Percentiles rank a stretch among this genome's conserved stretches.
Evolutionary conservation across 2,797 vertebrate genomes (phyloP).

Genomic region (Sebastolobus alascanus): DNA sequence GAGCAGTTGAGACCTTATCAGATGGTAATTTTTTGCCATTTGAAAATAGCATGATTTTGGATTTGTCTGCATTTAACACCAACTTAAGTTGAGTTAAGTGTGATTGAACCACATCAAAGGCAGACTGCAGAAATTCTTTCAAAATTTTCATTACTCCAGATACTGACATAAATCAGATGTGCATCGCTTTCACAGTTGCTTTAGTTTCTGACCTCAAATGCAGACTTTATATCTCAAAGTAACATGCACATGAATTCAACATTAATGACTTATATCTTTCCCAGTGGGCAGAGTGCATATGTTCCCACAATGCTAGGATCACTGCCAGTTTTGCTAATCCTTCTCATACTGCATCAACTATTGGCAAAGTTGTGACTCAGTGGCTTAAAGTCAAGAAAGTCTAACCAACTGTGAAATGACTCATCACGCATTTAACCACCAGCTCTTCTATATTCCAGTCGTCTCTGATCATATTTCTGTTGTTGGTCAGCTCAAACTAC

Average conservation of each 20-base stretch:
- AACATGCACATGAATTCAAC: slow-evolving; percentile 2
- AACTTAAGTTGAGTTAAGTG: too few species aligned
- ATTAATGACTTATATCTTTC: background rate
- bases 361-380: slow-evolving; percentile 50
- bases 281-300: slow-evolving; percentile 39
- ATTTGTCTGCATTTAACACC: too few species aligned
- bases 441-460: slow-evolving; percentile 1
- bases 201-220: background rate
- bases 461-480: slow-evolving; percentile 1
- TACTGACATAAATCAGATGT: background rate
- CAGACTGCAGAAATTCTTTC: too few species aligned
- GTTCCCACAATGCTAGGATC: slow-evolving; percentile 43
- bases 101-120: too few species aligned
- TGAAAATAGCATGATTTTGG: too few species aligned
- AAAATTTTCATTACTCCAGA: background rate
- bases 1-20: too few species aligned
- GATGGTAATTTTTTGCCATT: too few species aligned
- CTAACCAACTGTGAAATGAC: slow-evolving; percentile 48
- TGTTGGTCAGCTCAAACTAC: slow-evolving; percentile 2
- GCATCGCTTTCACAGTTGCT: background rate
- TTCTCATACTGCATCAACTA: slow-evolving; percentile 6
- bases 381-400: slow-evolving; percentile 36
- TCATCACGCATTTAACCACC: slow-evolving; percentile 27
- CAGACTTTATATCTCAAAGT: slow-evolving; percentile 11
- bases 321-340: slow-evolving; percentile 34